A percentile compares a stretch with the other conserved stretches of the same genome.
These are phyloP conservation scores for Axinella damicornis DNA, from an alignment of 37 sponge, comb jelly and placozoan species.

Conservation along the genomic window DNA sequence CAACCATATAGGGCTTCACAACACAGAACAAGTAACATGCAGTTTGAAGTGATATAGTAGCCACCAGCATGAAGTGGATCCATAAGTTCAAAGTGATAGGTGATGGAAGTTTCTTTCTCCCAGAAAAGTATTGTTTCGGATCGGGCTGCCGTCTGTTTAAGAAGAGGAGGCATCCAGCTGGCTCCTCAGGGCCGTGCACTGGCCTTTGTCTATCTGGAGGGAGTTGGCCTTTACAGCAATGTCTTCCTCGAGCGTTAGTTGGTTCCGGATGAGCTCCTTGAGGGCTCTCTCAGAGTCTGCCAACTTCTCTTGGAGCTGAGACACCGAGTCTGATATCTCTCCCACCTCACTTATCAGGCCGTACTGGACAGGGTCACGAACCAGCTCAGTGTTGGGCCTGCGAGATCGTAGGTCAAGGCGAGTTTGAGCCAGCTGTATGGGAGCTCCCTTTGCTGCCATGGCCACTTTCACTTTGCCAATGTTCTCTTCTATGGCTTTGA, in stretches of 20 bases:
- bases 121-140: slow-evolving; percentile 7
- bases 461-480: slow-evolving; percentile 69
- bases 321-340: slow-evolving; percentile 60
- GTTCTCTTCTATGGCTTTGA: slow-evolving; percentile 78
- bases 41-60: slow-evolving; percentile 29
- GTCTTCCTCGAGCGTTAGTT: slow-evolving; percentile 90
- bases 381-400: slow-evolving; percentile 90
- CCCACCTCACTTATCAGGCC: slow-evolving; percentile 85
- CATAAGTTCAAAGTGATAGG: neutral
- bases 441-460: slow-evolving; percentile 73
- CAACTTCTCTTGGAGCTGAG: slow-evolving; percentile 65
- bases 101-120: neutral
- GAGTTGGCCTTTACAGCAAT: slow-evolving; percentile 90
- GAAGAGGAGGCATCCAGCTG: slow-evolving; percentile 35
- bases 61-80: slow-evolving; percentile 9
- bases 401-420: slow-evolving; percentile 72
- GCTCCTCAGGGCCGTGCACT: slow-evolving; percentile 80
- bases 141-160: slow-evolving; percentile 83
- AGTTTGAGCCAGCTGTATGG: slow-evolving; percentile 88
- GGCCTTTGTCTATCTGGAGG: slow-evolving; percentile 82
- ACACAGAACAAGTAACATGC: too few relatives aligned
- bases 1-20: too few relatives aligned
- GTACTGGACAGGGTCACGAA: slow-evolving; percentile 93
- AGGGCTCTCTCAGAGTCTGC: slow-evolving; percentile 75
- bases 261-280: slow-evolving; percentile 80